Conservation (phyloP, 2,113 vertebrate genomes). For the Eubucco bourcierii region DNA sequence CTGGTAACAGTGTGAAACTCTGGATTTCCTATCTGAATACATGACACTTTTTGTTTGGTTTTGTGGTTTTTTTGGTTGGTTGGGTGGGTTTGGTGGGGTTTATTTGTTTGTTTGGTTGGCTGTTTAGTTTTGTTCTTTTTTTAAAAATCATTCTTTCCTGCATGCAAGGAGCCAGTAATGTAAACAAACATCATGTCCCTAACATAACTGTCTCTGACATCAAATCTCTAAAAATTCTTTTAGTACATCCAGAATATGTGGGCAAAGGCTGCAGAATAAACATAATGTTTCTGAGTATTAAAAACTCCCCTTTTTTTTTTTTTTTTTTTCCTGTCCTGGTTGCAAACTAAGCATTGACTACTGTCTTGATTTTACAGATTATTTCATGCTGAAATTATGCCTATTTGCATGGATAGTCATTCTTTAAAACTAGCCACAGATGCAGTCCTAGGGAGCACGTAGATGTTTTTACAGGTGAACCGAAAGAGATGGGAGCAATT, state of each 20-base stretch:
- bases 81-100: not conserved
- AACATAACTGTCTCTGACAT: slow-evolving; percentile 14
- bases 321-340: not conserved
- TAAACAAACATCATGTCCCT: slow-evolving; percentile 23
- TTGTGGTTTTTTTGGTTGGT: not conserved
- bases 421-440: slow-evolving; percentile 86
- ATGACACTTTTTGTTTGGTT: not conserved
- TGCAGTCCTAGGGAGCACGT: slow-evolving; percentile 83
- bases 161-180: slow-evolving; percentile 10
- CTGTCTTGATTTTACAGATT: slow-evolving; percentile 78
- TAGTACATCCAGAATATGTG: slow-evolving; percentile 10
- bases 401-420: slow-evolving; percentile 86
- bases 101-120: too few relatives aligned
- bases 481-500: slow-evolving; percentile 84
- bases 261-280: slow-evolving; percentile 42
- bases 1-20: not conserved
- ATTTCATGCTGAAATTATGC: slow-evolving; percentile 83
- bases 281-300: not conserved
- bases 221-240: slow-evolving; percentile 49
- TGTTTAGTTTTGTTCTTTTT: not conserved
- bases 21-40: slow-evolving; percentile 9
- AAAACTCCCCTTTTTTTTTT: not conserved
- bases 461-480: slow-evolving; percentile 91
- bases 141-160: not conserved
- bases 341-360: slow-evolving; percentile 67